phyloP scores from a whole-genome alignment of 2,888 invertebrate genomes.

The Acanthosoma haemorrhoidale region DNA sequence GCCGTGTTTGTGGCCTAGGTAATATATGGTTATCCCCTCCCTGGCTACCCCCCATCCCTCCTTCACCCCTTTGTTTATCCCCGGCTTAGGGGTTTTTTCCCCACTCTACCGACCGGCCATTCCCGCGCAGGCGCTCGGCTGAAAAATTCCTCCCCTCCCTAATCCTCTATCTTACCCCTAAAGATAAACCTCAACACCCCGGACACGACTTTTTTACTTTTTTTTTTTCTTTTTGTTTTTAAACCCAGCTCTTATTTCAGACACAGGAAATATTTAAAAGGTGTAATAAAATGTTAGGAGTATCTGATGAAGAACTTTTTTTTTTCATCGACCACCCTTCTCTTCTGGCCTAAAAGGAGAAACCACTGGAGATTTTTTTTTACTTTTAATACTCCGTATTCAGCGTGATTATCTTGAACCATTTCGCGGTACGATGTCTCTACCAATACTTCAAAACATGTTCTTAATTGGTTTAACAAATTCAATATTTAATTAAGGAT shows the following conservation, averaged over 20 bases:
- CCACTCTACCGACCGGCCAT: constrained; percentile 29
- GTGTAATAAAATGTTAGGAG: constrained; percentile 5
- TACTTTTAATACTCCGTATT: too few relatives aligned
- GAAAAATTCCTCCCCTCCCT: constrained; percentile 7
- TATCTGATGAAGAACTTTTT: not conserved
- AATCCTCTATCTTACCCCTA: constrained; percentile 32
- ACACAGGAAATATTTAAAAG: constrained; percentile 14
- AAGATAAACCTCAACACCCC: constrained; percentile 29
- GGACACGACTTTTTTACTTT: not conserved
- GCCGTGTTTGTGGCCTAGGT: constrained; percentile 23
- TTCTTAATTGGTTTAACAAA: too few relatives aligned
- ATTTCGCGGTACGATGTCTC: too few relatives aligned
- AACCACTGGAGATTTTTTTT: too few relatives aligned
- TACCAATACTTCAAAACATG: too few relatives aligned
- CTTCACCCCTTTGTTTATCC: constrained; percentile 39
- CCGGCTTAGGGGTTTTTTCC: constrained; percentile 38
- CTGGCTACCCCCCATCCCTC: constrained; percentile 19
- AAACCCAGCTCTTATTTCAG: not conserved
- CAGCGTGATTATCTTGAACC: too few relatives aligned
- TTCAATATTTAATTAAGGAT: too few relatives aligned
- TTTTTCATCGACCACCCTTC: too few relatives aligned
- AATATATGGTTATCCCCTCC: constrained; percentile 36
- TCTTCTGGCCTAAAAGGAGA: too few relatives aligned
- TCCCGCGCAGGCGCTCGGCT: constrained; percentile 32
- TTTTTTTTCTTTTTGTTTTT: not conserved